phyloP scores from a whole-genome alignment of 2,797 vertebrate species.

The Enteromius fasciolatus region DNA sequence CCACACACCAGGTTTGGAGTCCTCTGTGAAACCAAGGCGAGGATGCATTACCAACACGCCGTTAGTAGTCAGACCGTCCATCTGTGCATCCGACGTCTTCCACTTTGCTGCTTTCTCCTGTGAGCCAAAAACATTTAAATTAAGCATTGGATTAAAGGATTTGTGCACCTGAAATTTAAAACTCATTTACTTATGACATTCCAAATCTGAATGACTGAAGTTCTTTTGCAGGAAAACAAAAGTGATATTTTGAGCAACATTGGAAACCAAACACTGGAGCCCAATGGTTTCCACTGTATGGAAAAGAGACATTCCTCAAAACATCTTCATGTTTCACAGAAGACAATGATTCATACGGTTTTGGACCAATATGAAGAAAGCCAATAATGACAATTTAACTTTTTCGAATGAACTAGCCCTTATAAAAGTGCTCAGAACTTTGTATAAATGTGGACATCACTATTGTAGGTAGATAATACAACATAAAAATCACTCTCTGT shows the following conservation, averaged over 20 bases:
- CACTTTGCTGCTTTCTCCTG: slow-evolving; percentile 99
- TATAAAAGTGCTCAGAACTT: background rate
- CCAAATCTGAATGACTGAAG: background rate
- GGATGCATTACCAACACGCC: slow-evolving; percentile 98
- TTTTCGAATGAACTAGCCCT: background rate
- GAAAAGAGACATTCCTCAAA: background rate
- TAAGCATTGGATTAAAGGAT: background rate
- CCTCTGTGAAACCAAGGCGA: slow-evolving; percentile 92
- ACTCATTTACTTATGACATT: background rate
- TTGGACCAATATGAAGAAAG: background rate
- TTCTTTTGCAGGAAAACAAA: background rate
- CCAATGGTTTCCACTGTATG: background rate
- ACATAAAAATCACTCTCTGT: background rate
- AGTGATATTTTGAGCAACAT: background rate
- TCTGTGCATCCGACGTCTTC: slow-evolving; percentile 93
- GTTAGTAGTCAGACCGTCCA: slow-evolving; percentile 97
- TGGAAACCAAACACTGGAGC: background rate
- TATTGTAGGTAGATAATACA: background rate
- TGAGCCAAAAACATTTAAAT: background rate
- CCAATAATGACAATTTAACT: background rate
- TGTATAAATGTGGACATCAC: background rate
- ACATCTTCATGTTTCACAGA: background rate
- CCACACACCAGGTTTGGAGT: slow-evolving; percentile 98
- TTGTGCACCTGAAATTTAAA: background rate
- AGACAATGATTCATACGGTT: background rate